Evolutionary conservation across 2,888 invertebrate species (phyloP).

Genomic region (Halictus quadricinctus): DNA sequence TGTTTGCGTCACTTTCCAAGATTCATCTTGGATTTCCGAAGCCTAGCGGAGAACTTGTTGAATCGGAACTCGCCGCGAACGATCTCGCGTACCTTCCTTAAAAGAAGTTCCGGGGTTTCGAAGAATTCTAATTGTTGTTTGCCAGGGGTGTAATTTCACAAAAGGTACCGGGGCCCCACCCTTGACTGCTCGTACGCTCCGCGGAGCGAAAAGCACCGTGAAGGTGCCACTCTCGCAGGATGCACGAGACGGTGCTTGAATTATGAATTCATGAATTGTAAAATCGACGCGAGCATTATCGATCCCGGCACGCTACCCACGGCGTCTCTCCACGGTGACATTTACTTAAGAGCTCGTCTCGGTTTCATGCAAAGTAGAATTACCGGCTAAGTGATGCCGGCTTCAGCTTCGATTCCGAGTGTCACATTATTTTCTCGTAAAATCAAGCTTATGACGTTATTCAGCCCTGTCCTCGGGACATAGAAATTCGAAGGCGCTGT

Average conservation of each 20-base stretch:
- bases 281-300: conserved; percentile 76
- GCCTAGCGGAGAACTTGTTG: conserved; percentile 29
- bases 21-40: conserved; percentile 21
- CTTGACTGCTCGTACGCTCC: conserved; percentile 13
- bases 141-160: conserved; percentile 23
- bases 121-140: conserved; percentile 47
- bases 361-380: conserved; percentile 61
- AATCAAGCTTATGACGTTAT: conserved; percentile 39
- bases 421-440: conserved; percentile 43
- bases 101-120: conserved; percentile 20
- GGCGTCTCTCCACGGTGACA: conserved; percentile 41
- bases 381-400: conserved; percentile 59
- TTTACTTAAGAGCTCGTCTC: conserved; percentile 64
- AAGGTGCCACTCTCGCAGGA: conserved; percentile 58
- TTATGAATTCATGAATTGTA: conserved; percentile 79
- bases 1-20: conserved; percentile 13
- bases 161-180: conserved; percentile 9
- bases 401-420: conserved; percentile 49
- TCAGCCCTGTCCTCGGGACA: conserved; percentile 1
- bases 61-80: neutral
- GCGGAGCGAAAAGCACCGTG: conserved; percentile 38
- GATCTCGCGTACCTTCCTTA: neutral
- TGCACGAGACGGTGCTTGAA: conserved; percentile 70
- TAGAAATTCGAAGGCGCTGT: neutral
- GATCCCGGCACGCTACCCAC: conserved; percentile 65